Conservation (phyloP, 2,113 vertebrate genomes). For the Vulpes ferrilata region DNA sequence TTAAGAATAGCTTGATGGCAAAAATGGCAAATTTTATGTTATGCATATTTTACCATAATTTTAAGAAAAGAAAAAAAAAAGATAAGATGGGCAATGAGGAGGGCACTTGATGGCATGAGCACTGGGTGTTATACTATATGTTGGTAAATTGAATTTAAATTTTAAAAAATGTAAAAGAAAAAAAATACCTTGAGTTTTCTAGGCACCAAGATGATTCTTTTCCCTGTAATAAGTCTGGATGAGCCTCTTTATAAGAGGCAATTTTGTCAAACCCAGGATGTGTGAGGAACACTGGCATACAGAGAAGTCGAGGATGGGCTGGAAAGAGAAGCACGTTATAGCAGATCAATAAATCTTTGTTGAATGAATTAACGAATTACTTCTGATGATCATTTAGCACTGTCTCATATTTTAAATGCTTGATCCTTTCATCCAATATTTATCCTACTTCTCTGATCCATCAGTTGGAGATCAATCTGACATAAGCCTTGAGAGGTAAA, state of each 20-base stretch:
- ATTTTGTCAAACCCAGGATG: background rate
- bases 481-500: background rate
- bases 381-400: background rate
- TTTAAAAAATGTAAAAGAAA: background rate
- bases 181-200: background rate
- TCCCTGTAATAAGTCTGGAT: background rate
- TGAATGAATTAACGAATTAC: background rate
- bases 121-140: too few relatives aligned
- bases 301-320: background rate
- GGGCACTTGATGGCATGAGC: too few relatives aligned
- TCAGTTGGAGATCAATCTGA: background rate
- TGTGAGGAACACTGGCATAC: background rate
- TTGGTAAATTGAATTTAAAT: too few relatives aligned
- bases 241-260: background rate
- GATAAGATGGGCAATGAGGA: too few relatives aligned
- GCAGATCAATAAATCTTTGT: background rate
- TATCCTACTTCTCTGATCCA: background rate
- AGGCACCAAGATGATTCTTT: background rate
- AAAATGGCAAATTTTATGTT: constrained; percentile 28
- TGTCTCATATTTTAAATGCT: constrained; percentile 17
- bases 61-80: too few relatives aligned
- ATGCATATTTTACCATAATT: background rate
- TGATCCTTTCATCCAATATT: background rate
- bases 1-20: background rate
- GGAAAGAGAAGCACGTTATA: background rate